Evolutionary conservation across 2,113 vertebrate species (phyloP).

Genomic region (Sterrhoptilus dennistouni): DNA sequence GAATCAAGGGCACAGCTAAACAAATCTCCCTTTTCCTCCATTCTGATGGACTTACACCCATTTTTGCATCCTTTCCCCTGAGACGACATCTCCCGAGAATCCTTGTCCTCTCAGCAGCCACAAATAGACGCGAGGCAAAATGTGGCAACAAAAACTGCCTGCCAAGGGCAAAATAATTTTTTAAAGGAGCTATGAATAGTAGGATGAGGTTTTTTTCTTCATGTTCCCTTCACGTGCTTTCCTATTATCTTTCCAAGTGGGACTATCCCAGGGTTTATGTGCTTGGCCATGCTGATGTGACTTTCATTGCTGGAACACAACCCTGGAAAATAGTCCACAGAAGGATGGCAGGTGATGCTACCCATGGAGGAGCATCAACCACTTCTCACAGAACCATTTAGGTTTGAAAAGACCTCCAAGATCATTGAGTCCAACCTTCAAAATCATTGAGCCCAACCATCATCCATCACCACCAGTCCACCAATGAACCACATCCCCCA

Average conservation of each 20-base stretch:
- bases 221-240: background rate
- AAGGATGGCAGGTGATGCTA: background rate
- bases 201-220: background rate
- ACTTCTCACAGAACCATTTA: background rate
- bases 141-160: background rate
- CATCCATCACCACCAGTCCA: background rate
- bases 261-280: background rate
- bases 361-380: background rate
- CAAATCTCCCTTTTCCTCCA: background rate
- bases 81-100: background rate
- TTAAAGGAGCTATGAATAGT: conserved; percentile 37
- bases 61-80: background rate
- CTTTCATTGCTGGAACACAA: background rate
- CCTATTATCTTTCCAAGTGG: background rate
- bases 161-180: background rate
- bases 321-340: background rate
- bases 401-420: background rate
- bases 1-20: background rate
- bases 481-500: background rate
- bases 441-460: background rate
- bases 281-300: background rate
- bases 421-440: background rate
- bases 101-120: background rate
- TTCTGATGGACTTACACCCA: background rate
- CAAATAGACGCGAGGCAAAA: background rate